These are phyloP conservation scores for Solenopsis fugax DNA, from an alignment of 1,140 invertebrate genomes.

Conservation along the genomic window DNA sequence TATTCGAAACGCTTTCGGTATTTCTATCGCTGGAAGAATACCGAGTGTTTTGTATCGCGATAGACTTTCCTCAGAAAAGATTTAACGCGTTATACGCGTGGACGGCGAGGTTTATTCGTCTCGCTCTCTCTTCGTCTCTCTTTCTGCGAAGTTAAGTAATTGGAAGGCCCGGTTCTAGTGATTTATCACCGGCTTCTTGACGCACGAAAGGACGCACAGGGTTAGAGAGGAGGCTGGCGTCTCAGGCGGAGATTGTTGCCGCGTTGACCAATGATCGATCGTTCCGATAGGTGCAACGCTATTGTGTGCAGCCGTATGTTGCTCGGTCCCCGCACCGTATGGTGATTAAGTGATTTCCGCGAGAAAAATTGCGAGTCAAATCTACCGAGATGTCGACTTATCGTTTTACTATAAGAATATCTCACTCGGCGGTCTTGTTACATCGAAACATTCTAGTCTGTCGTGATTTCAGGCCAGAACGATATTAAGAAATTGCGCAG, in stretches of 20 bases:
- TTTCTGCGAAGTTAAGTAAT: conserved; percentile 75
- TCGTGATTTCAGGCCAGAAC: conserved; percentile 90
- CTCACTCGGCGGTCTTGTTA: neutral
- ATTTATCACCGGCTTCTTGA: conserved; percentile 78
- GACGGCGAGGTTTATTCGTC: conserved; percentile 68
- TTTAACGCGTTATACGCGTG: conserved; percentile 48
- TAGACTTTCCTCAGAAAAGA: conserved; percentile 40
- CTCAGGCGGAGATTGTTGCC: conserved; percentile 69
- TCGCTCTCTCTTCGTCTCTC: conserved; percentile 13
- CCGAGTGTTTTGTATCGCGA: conserved; percentile 24
- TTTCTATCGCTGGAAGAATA: neutral
- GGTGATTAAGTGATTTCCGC: conserved; percentile 76
- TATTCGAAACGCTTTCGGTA: neutral
- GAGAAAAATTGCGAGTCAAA: conserved; percentile 64
- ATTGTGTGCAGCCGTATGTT: conserved; percentile 65
- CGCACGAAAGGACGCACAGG: conserved; percentile 67
- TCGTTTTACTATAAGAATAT: neutral
- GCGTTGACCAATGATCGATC: conserved; percentile 79
- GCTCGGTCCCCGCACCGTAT: conserved; percentile 9
- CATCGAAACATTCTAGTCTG: conserved; percentile 26
- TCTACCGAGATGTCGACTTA: conserved; percentile 28
- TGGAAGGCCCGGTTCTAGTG: conserved; percentile 73
- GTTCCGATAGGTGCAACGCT: conserved; percentile 70
- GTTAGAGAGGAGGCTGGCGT: conserved; percentile 52
- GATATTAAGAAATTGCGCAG: conserved; percentile 95